phyloP scores from a whole-genome alignment of 2,113 vertebrate species.

The Brienomyrus brachyistius region DNA sequence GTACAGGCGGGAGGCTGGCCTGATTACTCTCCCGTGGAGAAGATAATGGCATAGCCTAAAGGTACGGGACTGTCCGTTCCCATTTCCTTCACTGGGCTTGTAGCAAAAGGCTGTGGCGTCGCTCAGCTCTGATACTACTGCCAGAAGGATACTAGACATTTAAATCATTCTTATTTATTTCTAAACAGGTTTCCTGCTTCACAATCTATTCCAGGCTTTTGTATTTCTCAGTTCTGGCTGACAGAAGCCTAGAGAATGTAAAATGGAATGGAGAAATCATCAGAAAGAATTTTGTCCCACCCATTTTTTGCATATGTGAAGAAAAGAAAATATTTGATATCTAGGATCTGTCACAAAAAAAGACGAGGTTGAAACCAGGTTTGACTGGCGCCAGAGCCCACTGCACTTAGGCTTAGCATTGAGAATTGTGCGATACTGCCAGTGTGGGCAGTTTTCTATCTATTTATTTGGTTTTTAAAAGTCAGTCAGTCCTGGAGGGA shows the following conservation, averaged over 20 bases:
- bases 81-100: conserved; percentile 10
- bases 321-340: not conserved
- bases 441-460: not conserved
- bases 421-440: not conserved
- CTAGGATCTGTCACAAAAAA: not conserved
- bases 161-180: not conserved
- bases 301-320: not conserved
- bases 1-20: conserved; percentile 28
- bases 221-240: not conserved
- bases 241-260: not conserved
- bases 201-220: not conserved
- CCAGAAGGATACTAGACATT: not conserved
- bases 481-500: not conserved
- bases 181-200: not conserved
- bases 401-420: not conserved
- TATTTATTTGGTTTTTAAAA: not conserved
- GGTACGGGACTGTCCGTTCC: conserved; percentile 39
- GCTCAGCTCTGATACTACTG: not conserved
- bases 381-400: not conserved
- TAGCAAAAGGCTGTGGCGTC: not conserved
- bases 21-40: conserved; percentile 49
- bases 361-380: not conserved
- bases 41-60: conserved; percentile 50
- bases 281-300: not conserved
- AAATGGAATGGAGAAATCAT: not conserved